Percentiles rank a stretch among this genome's conserved stretches.
Evolutionary conservation across 2,113 vertebrate species (phyloP).

Genomic region (Chascanopsetta lugubris): DNA sequence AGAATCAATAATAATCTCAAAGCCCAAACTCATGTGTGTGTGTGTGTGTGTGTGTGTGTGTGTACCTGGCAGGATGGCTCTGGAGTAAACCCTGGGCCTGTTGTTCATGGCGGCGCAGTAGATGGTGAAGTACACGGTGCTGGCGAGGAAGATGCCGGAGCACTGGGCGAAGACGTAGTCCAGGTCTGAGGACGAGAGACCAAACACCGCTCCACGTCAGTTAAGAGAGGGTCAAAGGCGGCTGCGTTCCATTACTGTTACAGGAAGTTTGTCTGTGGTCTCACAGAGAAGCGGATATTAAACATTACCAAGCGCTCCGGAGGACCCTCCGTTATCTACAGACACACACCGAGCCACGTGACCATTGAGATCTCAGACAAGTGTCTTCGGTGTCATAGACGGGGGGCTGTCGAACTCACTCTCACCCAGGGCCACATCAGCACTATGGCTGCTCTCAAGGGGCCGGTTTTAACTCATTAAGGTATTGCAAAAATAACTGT

Average conservation of each 20-base stretch:
- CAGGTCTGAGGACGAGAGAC: slow-evolving; percentile 78
- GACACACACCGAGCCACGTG: background rate
- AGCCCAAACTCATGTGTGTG: background rate
- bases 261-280: background rate
- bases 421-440: no score
- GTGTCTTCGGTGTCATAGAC: no score
- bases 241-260: background rate
- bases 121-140: slow-evolving; percentile 87
- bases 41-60: no score
- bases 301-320: background rate
- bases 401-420: no score
- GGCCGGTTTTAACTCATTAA: no score
- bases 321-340: background rate
- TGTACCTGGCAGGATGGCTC: slow-evolving; percentile 86
- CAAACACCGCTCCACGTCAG: background rate
- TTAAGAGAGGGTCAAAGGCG: background rate
- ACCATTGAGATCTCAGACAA: no score
- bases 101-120: slow-evolving; percentile 88
- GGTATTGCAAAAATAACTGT: no score
- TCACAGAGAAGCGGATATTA: background rate
- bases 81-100: slow-evolving; percentile 84
- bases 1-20: background rate
- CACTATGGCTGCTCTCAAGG: no score
- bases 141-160: slow-evolving; percentile 88
- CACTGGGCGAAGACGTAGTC: slow-evolving; percentile 90